A percentile compares a stretch with the other conserved stretches of the same genome.
These are phyloP conservation scores for Villa cingulata DNA, from an alignment of 2,888 invertebrate species.

Conservation along the genomic window DNA sequence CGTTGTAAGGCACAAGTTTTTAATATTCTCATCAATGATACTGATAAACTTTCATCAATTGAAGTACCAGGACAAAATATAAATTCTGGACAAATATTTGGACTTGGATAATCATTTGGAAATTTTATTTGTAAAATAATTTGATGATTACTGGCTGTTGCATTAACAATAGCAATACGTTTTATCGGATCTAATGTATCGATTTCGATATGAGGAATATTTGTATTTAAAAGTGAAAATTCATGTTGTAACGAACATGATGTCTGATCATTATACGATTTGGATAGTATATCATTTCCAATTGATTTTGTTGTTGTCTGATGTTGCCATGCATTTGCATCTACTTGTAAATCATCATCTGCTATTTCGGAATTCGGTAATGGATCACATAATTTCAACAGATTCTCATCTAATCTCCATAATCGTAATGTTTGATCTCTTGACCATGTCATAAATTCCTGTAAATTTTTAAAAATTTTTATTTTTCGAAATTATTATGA, in stretches of 20 bases:
- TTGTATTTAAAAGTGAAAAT: constrained; percentile 59
- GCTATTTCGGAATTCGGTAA: constrained; percentile 37
- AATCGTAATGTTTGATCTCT: constrained; percentile 83
- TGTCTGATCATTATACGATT: constrained; percentile 17
- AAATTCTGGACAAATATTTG: constrained; percentile 50
- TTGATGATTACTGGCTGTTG: constrained; percentile 30
- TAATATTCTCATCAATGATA: constrained; percentile 64
- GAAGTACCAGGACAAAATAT: constrained; percentile 51
- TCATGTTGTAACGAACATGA: constrained; percentile 50
- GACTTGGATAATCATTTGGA: constrained; percentile 59
- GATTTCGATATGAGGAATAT: constrained; percentile 58
- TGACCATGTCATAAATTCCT: constrained; percentile 86
- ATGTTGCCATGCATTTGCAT: neutral
- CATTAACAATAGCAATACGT: constrained; percentile 38
- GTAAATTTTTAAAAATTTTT: neutral
- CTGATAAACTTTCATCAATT: constrained; percentile 55
- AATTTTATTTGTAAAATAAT: constrained; percentile 51
- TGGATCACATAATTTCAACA: constrained; percentile 62
- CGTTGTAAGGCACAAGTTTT: constrained; percentile 68
- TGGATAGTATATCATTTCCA: neutral
- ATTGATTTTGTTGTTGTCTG: neutral
- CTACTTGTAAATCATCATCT: constrained; percentile 20
- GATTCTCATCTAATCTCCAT: constrained; percentile 76
- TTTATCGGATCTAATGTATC: constrained; percentile 39
- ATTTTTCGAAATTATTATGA: too few relatives aligned